These are phyloP conservation scores for Orussus abietinus DNA, from an alignment of 1,140 invertebrate genomes.

Conservation along the genomic window DNA sequence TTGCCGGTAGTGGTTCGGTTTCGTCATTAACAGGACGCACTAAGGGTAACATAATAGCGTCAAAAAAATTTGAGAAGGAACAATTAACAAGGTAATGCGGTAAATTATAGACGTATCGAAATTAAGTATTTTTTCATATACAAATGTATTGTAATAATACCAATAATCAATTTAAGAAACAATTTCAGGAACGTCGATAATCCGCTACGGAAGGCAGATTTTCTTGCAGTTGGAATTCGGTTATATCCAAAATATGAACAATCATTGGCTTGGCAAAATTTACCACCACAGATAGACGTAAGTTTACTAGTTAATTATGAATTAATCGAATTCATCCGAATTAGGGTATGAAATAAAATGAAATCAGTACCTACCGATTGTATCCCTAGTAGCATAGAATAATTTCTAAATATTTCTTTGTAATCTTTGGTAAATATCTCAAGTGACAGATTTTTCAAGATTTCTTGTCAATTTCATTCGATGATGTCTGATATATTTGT, in stretches of 20 bases:
- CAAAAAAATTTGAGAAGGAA: conserved; percentile 27
- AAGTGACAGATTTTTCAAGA: conserved; percentile 14
- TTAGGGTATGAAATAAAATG: too few species aligned
- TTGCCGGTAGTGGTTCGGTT: conserved; percentile 59
- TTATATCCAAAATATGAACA: conserved; percentile 23
- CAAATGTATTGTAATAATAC: neutral
- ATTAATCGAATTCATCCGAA: too few species aligned
- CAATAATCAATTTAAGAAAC: conserved; percentile 9
- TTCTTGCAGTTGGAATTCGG: conserved; percentile 29
- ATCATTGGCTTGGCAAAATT: conserved; percentile 32
- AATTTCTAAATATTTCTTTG: neutral
- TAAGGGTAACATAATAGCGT: conserved; percentile 36
- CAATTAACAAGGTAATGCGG: conserved; percentile 23
- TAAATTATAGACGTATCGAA: neutral
- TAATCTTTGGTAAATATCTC: too few species aligned
- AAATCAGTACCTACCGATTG: conserved; percentile 5
- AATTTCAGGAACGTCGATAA: conserved; percentile 15
- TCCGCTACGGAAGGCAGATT: conserved; percentile 22
- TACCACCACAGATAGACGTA: conserved; percentile 25
- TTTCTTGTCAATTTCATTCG: conserved; percentile 15
- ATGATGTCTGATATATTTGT: too few species aligned
- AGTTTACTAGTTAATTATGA: too few species aligned
- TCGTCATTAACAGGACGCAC: conserved; percentile 51
- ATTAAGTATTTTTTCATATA: neutral
- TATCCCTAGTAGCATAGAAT: neutral